Conservation (phyloP, 2,888 invertebrate genomes). For the Ichneumoninae sp. region DNA sequence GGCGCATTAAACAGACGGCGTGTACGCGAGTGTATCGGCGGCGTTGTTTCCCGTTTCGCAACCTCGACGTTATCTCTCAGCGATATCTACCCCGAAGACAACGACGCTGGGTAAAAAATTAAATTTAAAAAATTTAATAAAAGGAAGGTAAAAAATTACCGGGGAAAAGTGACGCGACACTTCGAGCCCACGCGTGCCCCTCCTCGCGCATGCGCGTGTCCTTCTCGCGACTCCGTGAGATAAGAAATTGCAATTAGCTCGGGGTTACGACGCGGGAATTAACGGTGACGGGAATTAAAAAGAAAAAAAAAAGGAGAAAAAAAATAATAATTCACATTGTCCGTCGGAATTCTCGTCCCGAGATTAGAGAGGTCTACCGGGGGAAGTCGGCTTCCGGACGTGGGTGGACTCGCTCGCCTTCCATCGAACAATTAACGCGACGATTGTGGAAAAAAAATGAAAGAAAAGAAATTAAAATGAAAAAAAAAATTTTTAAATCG, state of each 20-base stretch:
- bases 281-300: no score
- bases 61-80: conserved; percentile 47
- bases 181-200: conserved; percentile 31
- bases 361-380: conserved; percentile 64
- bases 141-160: background rate
- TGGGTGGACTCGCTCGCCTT: conserved; percentile 69
- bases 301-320: background rate
- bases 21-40: conserved; percentile 14
- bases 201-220: background rate
- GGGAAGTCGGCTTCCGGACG: conserved; percentile 79
- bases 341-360: conserved; percentile 63
- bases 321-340: background rate
- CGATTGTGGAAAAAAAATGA: conserved; percentile 14
- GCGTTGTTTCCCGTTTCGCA: conserved; percentile 47
- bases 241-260: conserved; percentile 20
- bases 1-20: conserved; percentile 38
- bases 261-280: background rate
- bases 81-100: conserved; percentile 54
- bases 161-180: conserved; percentile 48
- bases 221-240: background rate
- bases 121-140: no score
- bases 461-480: background rate
- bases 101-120: background rate
- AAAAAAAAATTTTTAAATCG: background rate
- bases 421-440: conserved; percentile 76